Percentiles rank a stretch among this genome's conserved stretches.
phyloP scores from a whole-genome alignment of 2,797 vertebrate genomes.

The Diglossa cyanea region DNA sequence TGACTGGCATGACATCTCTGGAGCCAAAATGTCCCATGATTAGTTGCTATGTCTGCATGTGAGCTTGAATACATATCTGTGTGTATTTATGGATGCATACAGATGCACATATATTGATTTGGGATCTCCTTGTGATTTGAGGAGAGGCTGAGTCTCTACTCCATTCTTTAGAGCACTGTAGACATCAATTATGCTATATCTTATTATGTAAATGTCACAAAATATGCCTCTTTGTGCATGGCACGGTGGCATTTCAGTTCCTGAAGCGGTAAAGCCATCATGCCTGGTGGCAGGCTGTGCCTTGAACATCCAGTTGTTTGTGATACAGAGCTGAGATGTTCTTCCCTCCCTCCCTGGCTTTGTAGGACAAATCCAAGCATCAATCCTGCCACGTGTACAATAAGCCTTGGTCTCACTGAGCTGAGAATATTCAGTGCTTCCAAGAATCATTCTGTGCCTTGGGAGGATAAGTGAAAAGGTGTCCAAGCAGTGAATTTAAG shows the following conservation, averaged over 20 bases:
- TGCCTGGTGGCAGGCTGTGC: neutral
- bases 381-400: neutral
- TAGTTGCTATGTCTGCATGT: neutral
- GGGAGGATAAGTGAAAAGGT: conserved; percentile 5
- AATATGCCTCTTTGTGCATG: neutral
- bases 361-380: neutral
- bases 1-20: neutral
- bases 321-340: neutral
- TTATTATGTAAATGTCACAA: neutral
- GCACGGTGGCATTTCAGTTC: neutral
- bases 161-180: neutral
- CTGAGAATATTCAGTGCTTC: neutral
- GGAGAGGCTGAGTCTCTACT: neutral
- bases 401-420: neutral
- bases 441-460: neutral
- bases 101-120: neutral
- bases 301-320: neutral
- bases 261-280: neutral
- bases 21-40: neutral
- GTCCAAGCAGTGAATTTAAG: conserved; percentile 49
- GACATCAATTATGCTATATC: neutral
- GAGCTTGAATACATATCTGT: neutral
- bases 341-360: neutral
- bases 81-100: neutral
- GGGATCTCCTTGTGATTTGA: neutral